Evolutionary conservation across 2,797 vertebrate genomes (phyloP).

Genomic region (Premnoplex brunnescens): DNA sequence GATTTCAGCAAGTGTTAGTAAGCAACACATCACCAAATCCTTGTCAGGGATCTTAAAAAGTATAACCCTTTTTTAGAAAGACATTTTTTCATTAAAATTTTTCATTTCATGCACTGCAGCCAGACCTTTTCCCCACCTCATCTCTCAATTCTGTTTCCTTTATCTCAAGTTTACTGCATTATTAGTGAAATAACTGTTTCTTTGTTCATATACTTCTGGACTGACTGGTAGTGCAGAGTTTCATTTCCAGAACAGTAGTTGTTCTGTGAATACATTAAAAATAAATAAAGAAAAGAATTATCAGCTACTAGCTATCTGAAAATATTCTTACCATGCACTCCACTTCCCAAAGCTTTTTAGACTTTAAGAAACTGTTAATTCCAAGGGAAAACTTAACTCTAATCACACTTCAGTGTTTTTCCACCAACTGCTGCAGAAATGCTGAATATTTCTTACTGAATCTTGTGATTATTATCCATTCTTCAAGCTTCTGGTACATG

Average conservation of each 20-base stretch:
- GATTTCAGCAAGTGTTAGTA: neutral
- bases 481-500: neutral
- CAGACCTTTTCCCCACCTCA: conserved; percentile 58
- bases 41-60: neutral
- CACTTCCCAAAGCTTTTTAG: neutral
- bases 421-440: neutral
- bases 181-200: conserved; percentile 36
- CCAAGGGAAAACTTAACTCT: neutral
- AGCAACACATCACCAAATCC: neutral
- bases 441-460: neutral
- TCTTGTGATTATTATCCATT: neutral
- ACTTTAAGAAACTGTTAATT: neutral
- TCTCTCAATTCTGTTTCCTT: conserved; percentile 62
- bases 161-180: neutral
- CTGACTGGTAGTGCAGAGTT: neutral
- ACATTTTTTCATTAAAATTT: conserved; percentile 62
- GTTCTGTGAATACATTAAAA: neutral
- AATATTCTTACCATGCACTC: neutral
- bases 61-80: conserved; percentile 10
- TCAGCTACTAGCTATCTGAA: neutral
- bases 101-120: conserved; percentile 78
- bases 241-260: neutral
- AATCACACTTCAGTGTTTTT: neutral
- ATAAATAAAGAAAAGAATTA: neutral
- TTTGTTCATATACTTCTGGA: neutral